Evolutionary conservation across 64 coral and sea anemone genomes (phyloP), one percentile per base, ranked within the genome.

Genomic region (Dendronephthya gigantea): DNA sequence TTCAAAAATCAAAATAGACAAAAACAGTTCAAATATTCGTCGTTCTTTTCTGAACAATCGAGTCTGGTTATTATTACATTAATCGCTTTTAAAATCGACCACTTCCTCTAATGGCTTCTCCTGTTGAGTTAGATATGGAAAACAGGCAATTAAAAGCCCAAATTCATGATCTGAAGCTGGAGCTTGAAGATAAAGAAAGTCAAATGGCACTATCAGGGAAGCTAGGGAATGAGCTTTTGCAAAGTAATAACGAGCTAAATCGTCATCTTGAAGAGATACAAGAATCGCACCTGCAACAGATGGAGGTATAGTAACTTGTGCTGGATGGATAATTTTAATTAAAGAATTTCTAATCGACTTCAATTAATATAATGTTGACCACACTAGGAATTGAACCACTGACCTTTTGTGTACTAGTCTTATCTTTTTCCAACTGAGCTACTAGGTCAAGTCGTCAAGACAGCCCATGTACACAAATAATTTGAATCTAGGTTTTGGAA

Each of bases 221-320:
- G 30, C 52, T 98, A 13, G 95, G 95, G 0, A 98, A 98, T 32
- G 89, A 84, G 49, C 89, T 98, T 29, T 82, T 98, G 1, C 87
- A 98, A 89, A 93, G 86, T 22, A 98, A 98, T 32, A 93, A 91
- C 45, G 95, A 98, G 56, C 89, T 91, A 68, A 84, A 93, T 66
- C 89, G 72, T 47, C 91, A 93, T 87, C 83, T 93, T 40, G 92
- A 98, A 52, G 92, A 93, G 51, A 88, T 93, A 1, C 87, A 87
- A 38, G 34, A 82, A 0, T 87, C 93, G 52, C 50, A 93, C 82
- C 23, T 83, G 49, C 39, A 51, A 29, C 90, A 82, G 74, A 85
- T 90, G 31, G 95, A 98, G 87, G 95, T 93, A 93, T 25, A 22
- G 9, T 16, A 2, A 30, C 39, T 36, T 35, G n/a, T n/a, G n/a